phyloP scores from a whole-genome alignment of 2,113 vertebrate genomes.

The Semicossyphus pulcher region DNA sequence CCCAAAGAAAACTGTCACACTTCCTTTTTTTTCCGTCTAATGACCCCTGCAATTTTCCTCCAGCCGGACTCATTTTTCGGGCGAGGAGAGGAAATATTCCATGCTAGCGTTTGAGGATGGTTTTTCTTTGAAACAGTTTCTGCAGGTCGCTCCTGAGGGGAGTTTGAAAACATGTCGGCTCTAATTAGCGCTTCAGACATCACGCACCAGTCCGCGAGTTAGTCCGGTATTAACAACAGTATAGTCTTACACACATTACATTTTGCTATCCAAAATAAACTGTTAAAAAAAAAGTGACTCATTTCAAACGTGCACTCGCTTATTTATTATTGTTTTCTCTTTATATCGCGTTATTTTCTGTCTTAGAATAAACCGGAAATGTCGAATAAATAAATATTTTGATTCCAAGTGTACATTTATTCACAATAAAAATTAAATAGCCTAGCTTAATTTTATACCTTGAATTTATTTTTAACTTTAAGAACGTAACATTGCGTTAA shows the following conservation, averaged over 20 bases:
- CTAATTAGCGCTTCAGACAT: slow-evolving; percentile 68
- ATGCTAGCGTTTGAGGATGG: slow-evolving; percentile 64
- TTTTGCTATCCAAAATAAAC: no score
- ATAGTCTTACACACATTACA: neutral
- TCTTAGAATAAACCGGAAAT: neutral
- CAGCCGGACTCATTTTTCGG: slow-evolving; percentile 66
- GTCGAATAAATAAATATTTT: neutral
- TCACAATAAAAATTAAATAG: no score
- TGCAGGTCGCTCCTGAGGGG: slow-evolving; percentile 69
- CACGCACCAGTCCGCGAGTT: slow-evolving; percentile 18
- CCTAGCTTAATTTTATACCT: no score
- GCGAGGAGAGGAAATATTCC: slow-evolving; percentile 74
- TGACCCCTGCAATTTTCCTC: slow-evolving; percentile 77
- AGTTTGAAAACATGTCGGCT: slow-evolving; percentile 78
- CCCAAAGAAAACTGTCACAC: slow-evolving; percentile 72
- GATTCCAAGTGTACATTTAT: no score
- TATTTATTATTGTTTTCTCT: neutral
- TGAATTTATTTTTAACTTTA: no score
- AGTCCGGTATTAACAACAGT: neutral
- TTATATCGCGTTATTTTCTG: no score
- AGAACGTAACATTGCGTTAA: no score
- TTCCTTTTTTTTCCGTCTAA: slow-evolving; percentile 51
- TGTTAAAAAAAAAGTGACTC: no score
- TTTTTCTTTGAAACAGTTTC: slow-evolving; percentile 73
- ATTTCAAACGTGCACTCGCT: no score